Evolutionary conservation across 2,888 invertebrate genomes (phyloP).

Genomic region (Metalampra italica): DNA sequence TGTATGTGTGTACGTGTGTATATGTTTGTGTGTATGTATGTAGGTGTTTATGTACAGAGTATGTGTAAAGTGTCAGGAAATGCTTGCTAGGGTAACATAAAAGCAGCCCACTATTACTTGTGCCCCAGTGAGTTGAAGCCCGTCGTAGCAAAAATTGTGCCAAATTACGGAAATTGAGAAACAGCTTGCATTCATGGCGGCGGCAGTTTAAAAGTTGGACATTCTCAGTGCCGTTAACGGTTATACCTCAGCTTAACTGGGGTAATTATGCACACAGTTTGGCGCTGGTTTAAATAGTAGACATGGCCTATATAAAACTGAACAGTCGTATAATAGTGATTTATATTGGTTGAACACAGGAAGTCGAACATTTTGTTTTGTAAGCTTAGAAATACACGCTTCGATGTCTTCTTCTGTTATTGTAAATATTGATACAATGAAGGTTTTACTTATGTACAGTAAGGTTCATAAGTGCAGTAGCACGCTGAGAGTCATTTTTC

Average conservation of each 20-base stretch:
- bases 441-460: no score
- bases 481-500: no score
- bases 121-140: not conserved
- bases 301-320: not conserved
- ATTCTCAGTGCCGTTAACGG: slow-evolving; percentile 73
- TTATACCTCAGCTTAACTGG: slow-evolving; percentile 65
- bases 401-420: no score
- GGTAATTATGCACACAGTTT: slow-evolving; percentile 70
- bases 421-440: no score
- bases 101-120: not conserved
- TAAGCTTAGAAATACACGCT: not conserved
- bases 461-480: no score
- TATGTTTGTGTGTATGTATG: no score
- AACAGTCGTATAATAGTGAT: slow-evolving; percentile 2
- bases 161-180: slow-evolving; percentile 65
- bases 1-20: no score
- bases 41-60: not conserved
- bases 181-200: slow-evolving; percentile 71
- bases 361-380: no score
- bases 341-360: not conserved
- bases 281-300: slow-evolving; percentile 35
- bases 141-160: slow-evolving; percentile 47
- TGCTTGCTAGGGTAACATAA: not conserved
- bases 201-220: slow-evolving; percentile 67
- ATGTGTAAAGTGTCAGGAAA: not conserved